Evolutionary conservation across 1,140 invertebrate species (phyloP), one percentile per base, ranked within the genome.

Genomic region (Magallana ariakensis): DNA sequence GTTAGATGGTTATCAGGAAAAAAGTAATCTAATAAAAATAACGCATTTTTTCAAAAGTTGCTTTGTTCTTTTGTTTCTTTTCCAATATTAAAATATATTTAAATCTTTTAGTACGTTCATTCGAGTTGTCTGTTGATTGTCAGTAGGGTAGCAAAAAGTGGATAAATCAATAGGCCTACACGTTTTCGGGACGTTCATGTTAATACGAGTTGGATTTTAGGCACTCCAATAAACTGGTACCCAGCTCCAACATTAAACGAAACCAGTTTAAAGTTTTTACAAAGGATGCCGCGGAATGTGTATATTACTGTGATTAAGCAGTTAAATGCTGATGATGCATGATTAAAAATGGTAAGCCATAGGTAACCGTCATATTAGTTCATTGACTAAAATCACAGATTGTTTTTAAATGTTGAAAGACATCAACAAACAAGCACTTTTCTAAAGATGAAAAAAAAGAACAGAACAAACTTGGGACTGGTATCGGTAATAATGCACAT

Each of bases 291-390:
- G 66, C 66, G 66, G 33, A 75, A 8, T 26, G 19, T n/a, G 8
- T 10, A 19, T 5, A 33, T 75, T 26, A 10, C 66, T 15, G 33
- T 46, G 33, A 46, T 46, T 46, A 46, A 2, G 33, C 33, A 46
- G 33, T 46, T 46, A 46, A 19, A 66, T 9, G 7, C 10, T 2
- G 22, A 75, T 11, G 33, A 75, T 75, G 66, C 15, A 6, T 13
- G 58, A 19, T 75, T 75, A 26, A 33, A 75, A 75, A 75, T 75
- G 66, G 66, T 75, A 33, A 75, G 66, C 15, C 3, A 75, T 9
- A 75, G 22, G 26, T 2, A 75, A 33, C 11, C 0, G 15, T 26
- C 22, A 75, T 26, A 10, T 26, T 10, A 62, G 13, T 26, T 9
- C 26, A 33, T 33, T 26, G 22, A 4, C 1, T 22, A 10, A 75